Conservation (phyloP, 2,888 invertebrate species). For the Apodemia hepburni region DNA sequence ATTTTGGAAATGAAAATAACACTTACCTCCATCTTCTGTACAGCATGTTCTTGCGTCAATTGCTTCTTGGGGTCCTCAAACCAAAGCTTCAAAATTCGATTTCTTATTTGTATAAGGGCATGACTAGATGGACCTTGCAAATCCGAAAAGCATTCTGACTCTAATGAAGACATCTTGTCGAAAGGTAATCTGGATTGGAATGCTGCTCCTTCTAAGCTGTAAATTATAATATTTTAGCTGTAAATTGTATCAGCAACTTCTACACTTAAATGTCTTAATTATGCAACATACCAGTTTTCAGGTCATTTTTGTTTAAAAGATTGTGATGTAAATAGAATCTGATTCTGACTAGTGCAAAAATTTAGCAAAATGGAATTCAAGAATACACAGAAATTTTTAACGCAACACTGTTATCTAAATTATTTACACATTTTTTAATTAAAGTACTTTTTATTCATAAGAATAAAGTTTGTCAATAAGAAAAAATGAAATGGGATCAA, state of each 20-base stretch:
- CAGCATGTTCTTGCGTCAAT: slow-evolving; percentile 88
- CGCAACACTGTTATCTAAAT: no score
- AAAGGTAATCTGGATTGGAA: slow-evolving; percentile 96
- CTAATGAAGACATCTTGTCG: slow-evolving; percentile 96
- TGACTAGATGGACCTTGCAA: slow-evolving; percentile 91
- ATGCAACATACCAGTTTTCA: no score
- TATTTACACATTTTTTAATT: no score
- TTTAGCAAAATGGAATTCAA: no score
- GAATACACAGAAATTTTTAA: no score
- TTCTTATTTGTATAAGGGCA: slow-evolving; percentile 95
- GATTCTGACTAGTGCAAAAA: no score
- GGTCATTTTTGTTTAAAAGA: no score
- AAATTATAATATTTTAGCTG: slow-evolving; percentile 26
- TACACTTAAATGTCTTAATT: neutral
- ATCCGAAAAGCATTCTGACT: slow-evolving; percentile 96
- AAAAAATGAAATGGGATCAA: no score
- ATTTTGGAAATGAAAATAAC: slow-evolving; percentile 6
- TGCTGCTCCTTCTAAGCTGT: slow-evolving; percentile 93
- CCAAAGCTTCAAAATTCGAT: slow-evolving; percentile 96
- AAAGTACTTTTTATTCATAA: no score
- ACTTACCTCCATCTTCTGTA: slow-evolving; percentile 86
- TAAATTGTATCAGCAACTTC: neutral
- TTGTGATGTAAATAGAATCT: no score
- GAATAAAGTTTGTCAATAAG: no score
- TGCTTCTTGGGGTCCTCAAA: slow-evolving; percentile 97